phyloP scores from a whole-genome alignment of 2,888 invertebrate species.

The Slavum lentiscoides region DNA sequence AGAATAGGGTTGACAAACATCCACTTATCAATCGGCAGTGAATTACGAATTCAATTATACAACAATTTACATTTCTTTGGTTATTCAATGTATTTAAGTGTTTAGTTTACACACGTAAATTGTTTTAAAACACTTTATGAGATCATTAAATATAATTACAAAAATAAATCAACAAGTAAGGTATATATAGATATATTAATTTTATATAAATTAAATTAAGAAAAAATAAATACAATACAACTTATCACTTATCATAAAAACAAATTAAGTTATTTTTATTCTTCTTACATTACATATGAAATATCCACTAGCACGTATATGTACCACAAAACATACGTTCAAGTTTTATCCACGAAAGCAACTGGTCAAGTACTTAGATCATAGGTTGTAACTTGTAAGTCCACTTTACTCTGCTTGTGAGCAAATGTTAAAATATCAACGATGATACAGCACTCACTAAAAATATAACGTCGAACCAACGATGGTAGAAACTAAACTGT shows the following conservation, averaged over 20 bases:
- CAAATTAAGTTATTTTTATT: neutral
- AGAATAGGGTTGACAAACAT: too few species aligned
- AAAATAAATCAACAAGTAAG: neutral
- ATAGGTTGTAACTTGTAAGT: conserved; percentile 29
- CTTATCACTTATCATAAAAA: neutral
- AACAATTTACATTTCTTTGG: too few species aligned
- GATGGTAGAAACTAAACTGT: conserved; percentile 98
- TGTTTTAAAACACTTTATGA: conserved; percentile 17
- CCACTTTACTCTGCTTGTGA: conserved; percentile 70
- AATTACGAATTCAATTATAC: too few species aligned
- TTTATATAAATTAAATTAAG: conserved; percentile 2
- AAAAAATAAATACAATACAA: neutral
- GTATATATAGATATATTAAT: neutral
- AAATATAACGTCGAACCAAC: conserved; percentile 99
- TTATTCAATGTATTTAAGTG: too few species aligned
- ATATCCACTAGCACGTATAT: neutral
- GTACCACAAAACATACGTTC: neutral
- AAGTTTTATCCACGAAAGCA: neutral
- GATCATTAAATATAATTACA: conserved; percentile 29
- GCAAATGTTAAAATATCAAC: conserved; percentile 94
- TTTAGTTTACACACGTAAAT: neutral
- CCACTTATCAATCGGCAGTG: too few species aligned
- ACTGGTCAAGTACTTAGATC: conserved; percentile 18
- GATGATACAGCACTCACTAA: conserved; percentile 93
- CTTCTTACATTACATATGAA: neutral